Evolutionary conservation across 2,888 invertebrate genomes (phyloP).

Genomic region (Rhimphoctona megacephalus): DNA sequence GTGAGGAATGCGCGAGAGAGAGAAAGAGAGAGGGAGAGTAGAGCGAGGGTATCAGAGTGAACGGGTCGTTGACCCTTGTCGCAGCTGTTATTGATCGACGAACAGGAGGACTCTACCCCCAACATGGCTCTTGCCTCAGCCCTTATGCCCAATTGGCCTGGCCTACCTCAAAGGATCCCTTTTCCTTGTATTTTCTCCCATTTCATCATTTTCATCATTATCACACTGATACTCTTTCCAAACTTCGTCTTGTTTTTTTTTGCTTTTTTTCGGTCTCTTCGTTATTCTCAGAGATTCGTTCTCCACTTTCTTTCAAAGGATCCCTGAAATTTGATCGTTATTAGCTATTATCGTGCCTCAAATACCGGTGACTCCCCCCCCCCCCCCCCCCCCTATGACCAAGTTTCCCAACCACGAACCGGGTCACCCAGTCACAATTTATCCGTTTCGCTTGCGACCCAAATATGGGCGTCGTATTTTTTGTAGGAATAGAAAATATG

Average conservation of each 20-base stretch:
- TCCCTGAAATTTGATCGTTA: constrained; percentile 57
- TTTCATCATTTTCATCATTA: constrained; percentile 38
- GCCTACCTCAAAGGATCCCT: constrained; percentile 76
- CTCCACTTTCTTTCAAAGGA: constrained; percentile 15
- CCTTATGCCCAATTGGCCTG: constrained; percentile 72
- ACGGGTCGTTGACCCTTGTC: constrained; percentile 80
- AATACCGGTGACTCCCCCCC: constrained; percentile 59
- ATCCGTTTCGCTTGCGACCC: constrained; percentile 17
- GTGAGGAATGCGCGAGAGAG: constrained; percentile 61
- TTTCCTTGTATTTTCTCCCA: constrained; percentile 17
- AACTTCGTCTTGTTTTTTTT: neutral
- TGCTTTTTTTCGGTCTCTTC: neutral
- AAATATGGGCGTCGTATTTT: neutral
- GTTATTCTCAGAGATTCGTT: neutral
- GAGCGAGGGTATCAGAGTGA: constrained; percentile 71
- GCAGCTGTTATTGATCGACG: constrained; percentile 84
- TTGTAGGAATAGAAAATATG: neutral
- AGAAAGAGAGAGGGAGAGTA: constrained; percentile 70
- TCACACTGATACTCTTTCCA: neutral
- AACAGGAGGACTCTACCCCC: constrained; percentile 75
- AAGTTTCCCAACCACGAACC: constrained; percentile 70
- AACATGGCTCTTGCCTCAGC: constrained; percentile 76
- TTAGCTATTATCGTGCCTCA: constrained; percentile 35
- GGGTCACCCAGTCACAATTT: constrained; percentile 68
- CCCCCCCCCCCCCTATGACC: constrained; percentile 64